Percentiles rank a stretch among this genome's conserved stretches.
phyloP scores from a whole-genome alignment of 2,113 vertebrate genomes.

The Elephas maximus region DNA sequence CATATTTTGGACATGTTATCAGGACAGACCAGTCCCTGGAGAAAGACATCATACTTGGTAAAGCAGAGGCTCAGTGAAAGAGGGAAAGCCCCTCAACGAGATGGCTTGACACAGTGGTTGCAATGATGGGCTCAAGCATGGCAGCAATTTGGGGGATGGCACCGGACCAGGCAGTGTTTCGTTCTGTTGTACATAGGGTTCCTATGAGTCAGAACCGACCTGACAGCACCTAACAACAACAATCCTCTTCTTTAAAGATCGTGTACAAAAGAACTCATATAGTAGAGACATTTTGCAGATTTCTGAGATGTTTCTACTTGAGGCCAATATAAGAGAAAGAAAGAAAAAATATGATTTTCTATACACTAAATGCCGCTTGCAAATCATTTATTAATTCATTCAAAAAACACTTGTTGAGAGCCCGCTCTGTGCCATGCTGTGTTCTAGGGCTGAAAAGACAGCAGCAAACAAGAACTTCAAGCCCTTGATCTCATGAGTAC shows the following conservation, averaged over 20 bases:
- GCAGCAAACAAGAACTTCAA: neutral
- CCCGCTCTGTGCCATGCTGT: neutral
- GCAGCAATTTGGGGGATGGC: too few species aligned
- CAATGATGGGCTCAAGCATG: too few species aligned
- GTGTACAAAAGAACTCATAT: neutral
- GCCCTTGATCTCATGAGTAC: neutral
- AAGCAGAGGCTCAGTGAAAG: too few species aligned
- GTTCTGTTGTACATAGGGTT: too few species aligned
- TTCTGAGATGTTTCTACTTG: constrained; percentile 24
- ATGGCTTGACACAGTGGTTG: too few species aligned
- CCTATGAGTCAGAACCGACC: too few species aligned
- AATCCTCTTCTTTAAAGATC: constrained; percentile 41
- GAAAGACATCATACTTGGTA: too few species aligned
- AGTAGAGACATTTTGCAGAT: constrained; percentile 16
- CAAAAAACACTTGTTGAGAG: constrained; percentile 37
- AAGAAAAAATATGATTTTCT: neutral
- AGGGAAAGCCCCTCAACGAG: too few species aligned
- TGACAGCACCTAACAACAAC: too few species aligned
- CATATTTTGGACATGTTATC: too few species aligned
- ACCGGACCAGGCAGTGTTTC: too few species aligned
- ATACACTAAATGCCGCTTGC: neutral
- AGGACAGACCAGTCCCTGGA: too few species aligned
- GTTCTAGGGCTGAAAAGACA: neutral
- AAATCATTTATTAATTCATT: constrained; percentile 6
- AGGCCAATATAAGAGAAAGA: constrained; percentile 30